Conservation (phyloP, 2,888 invertebrate species). For the Eupithecia pulchellata region DNA sequence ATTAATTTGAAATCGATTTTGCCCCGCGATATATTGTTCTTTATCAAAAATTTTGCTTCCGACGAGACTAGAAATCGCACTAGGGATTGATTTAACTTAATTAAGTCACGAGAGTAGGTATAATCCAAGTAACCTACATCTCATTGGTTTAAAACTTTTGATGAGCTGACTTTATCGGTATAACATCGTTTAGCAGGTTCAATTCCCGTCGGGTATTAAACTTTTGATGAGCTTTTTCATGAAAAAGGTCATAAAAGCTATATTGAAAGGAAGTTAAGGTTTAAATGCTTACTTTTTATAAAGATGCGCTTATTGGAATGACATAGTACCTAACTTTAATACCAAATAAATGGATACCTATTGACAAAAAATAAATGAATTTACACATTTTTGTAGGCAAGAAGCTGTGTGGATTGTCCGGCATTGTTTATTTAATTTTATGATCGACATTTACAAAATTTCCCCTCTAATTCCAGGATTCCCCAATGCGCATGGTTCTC, state of each 20-base stretch:
- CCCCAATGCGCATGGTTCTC: conserved; percentile 60
- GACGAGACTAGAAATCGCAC: background rate
- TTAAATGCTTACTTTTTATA: too few species aligned
- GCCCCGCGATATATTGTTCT: too few species aligned
- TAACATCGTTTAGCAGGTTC: background rate
- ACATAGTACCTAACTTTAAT: too few species aligned
- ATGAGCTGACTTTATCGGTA: background rate
- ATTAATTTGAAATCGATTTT: too few species aligned
- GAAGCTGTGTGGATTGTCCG: too few species aligned
- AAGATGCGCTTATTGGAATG: too few species aligned
- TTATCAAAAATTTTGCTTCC: background rate
- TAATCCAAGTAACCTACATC: too few species aligned
- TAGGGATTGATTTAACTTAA: background rate
- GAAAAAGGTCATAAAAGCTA: background rate
- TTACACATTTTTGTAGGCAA: too few species aligned
- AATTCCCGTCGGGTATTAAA: background rate
- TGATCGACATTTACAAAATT: background rate
- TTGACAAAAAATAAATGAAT: too few species aligned
- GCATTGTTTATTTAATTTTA: too few species aligned
- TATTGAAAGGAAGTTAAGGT: background rate
- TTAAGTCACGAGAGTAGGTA: background rate
- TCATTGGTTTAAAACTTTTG: background rate
- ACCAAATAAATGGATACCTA: too few species aligned
- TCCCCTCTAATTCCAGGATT: conserved; percentile 53
- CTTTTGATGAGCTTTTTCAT: background rate